Evolutionary conservation across 2,888 invertebrate species (phyloP).

Genomic region (Leptothorax acervorum): DNA sequence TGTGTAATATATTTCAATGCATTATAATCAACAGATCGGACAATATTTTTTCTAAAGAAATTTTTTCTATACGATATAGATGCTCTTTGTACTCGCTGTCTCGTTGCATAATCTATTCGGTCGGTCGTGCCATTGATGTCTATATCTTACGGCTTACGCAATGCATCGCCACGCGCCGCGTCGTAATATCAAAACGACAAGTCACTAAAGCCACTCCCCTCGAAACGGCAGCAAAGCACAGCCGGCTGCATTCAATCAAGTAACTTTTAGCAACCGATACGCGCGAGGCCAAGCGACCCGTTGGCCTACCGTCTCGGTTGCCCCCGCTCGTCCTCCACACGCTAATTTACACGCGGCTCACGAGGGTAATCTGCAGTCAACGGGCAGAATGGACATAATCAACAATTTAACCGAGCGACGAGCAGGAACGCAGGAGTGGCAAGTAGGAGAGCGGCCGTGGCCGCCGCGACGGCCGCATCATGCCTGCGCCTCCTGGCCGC

Average conservation of each 20-base stretch:
- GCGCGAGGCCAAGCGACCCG: background rate
- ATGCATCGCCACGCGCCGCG: background rate
- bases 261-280: too few relatives aligned
- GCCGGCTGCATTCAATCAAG: background rate
- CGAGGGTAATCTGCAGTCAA: conserved; percentile 78
- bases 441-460: background rate
- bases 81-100: background rate
- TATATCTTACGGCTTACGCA: background rate
- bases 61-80: background rate
- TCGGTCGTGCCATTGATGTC: background rate
- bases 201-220: background rate
- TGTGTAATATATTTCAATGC: background rate
- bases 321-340: conserved; percentile 4
- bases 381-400: conserved; percentile 85
- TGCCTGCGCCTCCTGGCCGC: conserved; percentile 55
- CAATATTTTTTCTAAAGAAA: background rate
- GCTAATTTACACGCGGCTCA: conserved; percentile 76
- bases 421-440: conserved; percentile 73
- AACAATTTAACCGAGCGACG: conserved; percentile 84
- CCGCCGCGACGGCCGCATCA: background rate
- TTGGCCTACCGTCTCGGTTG: background rate
- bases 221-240: background rate
- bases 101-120: background rate
- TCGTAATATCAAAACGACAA: background rate
- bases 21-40: background rate